These are phyloP conservation scores for Dione vanillae DNA, from an alignment of 2,888 invertebrate species.

Conservation along the genomic window DNA sequence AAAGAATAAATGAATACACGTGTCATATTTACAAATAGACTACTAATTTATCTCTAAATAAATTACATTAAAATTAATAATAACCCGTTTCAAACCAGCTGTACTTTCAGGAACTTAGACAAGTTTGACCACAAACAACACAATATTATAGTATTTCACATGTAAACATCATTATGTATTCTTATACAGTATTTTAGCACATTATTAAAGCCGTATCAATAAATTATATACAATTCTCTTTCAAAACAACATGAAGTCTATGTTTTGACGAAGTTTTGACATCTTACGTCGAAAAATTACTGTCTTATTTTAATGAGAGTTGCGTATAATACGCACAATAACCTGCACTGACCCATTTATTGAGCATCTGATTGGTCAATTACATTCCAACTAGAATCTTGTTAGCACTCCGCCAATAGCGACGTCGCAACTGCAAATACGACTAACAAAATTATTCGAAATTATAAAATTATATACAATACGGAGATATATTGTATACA, in stretches of 20 bases:
- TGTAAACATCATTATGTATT: constrained; percentile 45
- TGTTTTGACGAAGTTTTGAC: constrained; percentile 70
- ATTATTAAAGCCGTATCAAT: constrained; percentile 39
- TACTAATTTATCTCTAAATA: constrained; percentile 21
- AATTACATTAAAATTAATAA: constrained; percentile 49
- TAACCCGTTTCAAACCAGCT: constrained; percentile 64
- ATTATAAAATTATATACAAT: background rate
- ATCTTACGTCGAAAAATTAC: constrained; percentile 51
- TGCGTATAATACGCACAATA: constrained; percentile 41
- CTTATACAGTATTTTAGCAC: constrained; percentile 35
- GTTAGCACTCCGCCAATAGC: constrained; percentile 39
- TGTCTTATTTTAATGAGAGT: constrained; percentile 44
- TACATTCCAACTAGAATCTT: constrained; percentile 48
- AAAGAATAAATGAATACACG: constrained; percentile 13
- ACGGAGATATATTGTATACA: background rate
- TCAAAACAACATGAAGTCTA: constrained; percentile 65
- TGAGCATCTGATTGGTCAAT: constrained; percentile 47
- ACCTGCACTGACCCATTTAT: constrained; percentile 44
- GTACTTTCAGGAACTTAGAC: constrained; percentile 59
- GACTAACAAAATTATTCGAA: background rate
- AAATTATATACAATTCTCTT: constrained; percentile 50
- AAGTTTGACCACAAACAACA: constrained; percentile 53
- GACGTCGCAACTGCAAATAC: constrained; percentile 12
- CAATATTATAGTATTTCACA: constrained; percentile 51
- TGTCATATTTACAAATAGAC: constrained; percentile 22